Conservation (phyloP, 2,888 invertebrate species). For the Priocnemis perturbator region DNA sequence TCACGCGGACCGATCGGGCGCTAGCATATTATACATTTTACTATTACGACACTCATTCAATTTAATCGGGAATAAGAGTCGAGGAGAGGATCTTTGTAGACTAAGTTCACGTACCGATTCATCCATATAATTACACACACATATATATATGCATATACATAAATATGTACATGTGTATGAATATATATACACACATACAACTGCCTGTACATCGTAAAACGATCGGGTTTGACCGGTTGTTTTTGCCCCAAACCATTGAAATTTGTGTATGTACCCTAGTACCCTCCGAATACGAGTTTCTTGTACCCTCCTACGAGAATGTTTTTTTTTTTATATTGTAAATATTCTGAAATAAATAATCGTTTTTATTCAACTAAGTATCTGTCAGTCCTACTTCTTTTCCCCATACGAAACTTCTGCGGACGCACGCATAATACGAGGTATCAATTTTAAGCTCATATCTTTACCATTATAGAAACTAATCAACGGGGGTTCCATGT, state of each 20-base stretch:
- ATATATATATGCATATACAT: too few relatives aligned
- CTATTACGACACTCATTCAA: neutral
- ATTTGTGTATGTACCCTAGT: conserved; percentile 62
- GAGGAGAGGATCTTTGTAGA: conserved; percentile 29
- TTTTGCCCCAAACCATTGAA: conserved; percentile 52
- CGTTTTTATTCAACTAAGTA: conserved; percentile 69
- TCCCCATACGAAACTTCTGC: neutral
- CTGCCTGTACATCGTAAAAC: too few relatives aligned
- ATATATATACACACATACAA: too few relatives aligned
- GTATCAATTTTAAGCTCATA: conserved; percentile 46
- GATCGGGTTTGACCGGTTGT: conserved; percentile 30
- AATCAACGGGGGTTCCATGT: conserved; percentile 35
- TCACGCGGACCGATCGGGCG: neutral
- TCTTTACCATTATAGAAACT: conserved; percentile 49
- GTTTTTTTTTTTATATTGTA: conserved; percentile 69
- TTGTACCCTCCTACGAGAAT: conserved; percentile 60
- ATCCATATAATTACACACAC: conserved; percentile 33
- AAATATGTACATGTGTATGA: too few relatives aligned
- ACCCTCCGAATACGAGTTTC: conserved; percentile 57
- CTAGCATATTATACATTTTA: neutral
- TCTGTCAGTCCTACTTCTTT: neutral
- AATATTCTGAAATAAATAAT: conserved; percentile 74
- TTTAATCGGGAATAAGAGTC: neutral
- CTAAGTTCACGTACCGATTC: conserved; percentile 42
- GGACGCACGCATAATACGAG: too few relatives aligned